Evolutionary conservation across 1,140 invertebrate genomes (phyloP).

Genomic region (Leucophenga varia): DNA sequence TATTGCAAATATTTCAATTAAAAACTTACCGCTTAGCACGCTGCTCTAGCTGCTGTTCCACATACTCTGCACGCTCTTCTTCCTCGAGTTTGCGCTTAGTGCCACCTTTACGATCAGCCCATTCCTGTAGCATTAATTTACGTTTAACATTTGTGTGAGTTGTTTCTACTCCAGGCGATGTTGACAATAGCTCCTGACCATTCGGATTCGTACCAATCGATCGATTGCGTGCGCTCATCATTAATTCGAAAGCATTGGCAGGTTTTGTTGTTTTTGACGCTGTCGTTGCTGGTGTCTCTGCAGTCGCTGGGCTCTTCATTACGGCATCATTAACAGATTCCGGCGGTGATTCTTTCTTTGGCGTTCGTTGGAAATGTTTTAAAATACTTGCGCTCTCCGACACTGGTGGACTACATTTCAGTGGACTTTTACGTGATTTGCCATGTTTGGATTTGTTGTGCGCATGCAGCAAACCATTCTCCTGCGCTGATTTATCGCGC

Average conservation of each 20-base stretch:
- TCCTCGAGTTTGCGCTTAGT: constrained; percentile 61
- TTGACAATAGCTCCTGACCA: constrained; percentile 56
- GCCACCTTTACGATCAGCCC: constrained; percentile 62
- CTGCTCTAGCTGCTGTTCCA: constrained; percentile 61
- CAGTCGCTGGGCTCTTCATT: background rate
- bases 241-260: constrained; percentile 63
- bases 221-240: constrained; percentile 66
- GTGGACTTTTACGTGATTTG: constrained; percentile 22
- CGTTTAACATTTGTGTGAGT: constrained; percentile 58
- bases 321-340: background rate
- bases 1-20: background rate
- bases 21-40: constrained; percentile 57
- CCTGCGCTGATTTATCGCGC: constrained; percentile 37
- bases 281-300: background rate
- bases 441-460: constrained; percentile 12
- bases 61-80: constrained; percentile 58
- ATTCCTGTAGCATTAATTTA: constrained; percentile 60
- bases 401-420: constrained; percentile 29
- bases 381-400: constrained; percentile 24
- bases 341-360: constrained; percentile 7
- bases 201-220: constrained; percentile 64
- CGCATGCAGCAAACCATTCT: constrained; percentile 23
- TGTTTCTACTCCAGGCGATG: constrained; percentile 29
- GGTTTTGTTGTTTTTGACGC: constrained; percentile 12
- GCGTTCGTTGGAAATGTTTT: constrained; percentile 30